Percentiles rank a stretch among this genome's conserved stretches.
Evolutionary conservation across 2,797 vertebrate species (phyloP).

Genomic region (Syndactyla subalaris): DNA sequence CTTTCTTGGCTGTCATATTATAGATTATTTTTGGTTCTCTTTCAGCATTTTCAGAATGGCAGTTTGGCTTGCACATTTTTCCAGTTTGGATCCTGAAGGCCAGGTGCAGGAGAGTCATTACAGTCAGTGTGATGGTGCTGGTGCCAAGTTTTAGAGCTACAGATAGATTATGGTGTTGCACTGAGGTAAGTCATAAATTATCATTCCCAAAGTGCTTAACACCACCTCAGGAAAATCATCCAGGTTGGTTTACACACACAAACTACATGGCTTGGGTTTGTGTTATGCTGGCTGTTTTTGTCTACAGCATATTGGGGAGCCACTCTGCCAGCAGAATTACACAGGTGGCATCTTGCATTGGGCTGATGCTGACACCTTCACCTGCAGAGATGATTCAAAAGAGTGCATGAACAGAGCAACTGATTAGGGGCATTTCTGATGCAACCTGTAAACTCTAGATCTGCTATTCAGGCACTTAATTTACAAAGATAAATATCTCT

Average conservation of each 20-base stretch:
- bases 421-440: neutral
- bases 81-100: neutral
- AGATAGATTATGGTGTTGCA: neutral
- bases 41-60: neutral
- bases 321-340: neutral
- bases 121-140: neutral
- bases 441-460: neutral
- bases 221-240: neutral
- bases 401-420: neutral
- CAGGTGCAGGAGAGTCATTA: accelerated
- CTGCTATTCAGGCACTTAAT: neutral
- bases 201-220: neutral
- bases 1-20: neutral
- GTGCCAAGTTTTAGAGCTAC: neutral
- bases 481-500: neutral
- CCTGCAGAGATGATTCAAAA: neutral
- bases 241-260: neutral
- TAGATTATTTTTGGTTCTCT: neutral
- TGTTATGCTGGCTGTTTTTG: neutral
- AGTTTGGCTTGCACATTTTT: neutral
- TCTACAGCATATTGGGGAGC: accelerated
- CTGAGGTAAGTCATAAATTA: neutral
- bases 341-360: neutral
- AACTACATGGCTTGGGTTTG: neutral
- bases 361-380: neutral